Evolutionary conservation across 2,888 invertebrate genomes (phyloP), one percentile per base, ranked within the genome.

Genomic region (Tuberolachnus salignus): DNA sequence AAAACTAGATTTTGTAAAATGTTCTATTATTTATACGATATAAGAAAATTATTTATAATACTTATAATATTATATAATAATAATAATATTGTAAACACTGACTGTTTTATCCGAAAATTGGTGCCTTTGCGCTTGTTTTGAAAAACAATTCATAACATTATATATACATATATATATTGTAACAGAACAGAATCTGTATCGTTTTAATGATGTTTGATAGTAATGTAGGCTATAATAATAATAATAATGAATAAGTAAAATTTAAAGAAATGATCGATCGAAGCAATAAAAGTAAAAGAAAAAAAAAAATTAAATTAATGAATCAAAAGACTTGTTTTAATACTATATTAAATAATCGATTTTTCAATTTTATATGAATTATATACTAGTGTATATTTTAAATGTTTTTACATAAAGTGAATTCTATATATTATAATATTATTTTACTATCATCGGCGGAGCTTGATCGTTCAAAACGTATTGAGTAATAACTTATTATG

Each of bases 101-200:
- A 78, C 78, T 78, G 78, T 78, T 67, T 73, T 69, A 78, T 78
- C 78, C 34, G 51, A 59, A 78, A 78, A 78, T 78, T 59, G 78
- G 78, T 78, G 78, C 78, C 78, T 78, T 74, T 78, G 78, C 67
- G 78, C 78, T 78, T 78, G 78, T 78, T 74, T 74, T 23, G 3
- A 44, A 51, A 51, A n/a, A n/a, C n/a, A n/a, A n/a, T n/a, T 64
- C 64, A 64, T 34, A 34, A 34, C 6, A 6, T 34, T 34, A 34
- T 46, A 46, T 55, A 34, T 69, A n/a, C 16, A 67, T 44, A 67
- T 44, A 64, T 74, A 74, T 46, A 66, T 61, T 69, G 46, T 69
- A 69, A 69, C 69, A 69, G 23, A 69, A 69, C 69, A 69, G 23
- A 64, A 74, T 64, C 63, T 74, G 51, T 34, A 34, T 64, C 73